phyloP scores from a whole-genome alignment of 2,113 vertebrate genomes.

The Brachyhypopomus gauderio region DNA sequence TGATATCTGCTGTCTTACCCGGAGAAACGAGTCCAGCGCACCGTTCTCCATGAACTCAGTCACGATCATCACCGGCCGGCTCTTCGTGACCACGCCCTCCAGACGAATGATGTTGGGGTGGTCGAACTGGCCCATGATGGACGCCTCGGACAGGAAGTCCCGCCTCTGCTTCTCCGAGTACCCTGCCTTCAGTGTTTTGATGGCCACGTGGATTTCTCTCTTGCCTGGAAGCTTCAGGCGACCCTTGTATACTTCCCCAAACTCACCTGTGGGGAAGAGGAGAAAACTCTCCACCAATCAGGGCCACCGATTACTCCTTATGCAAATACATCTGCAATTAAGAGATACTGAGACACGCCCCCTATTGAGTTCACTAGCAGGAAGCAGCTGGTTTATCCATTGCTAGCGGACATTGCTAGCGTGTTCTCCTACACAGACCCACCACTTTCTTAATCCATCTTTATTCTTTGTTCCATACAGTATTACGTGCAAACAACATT shows the following conservation, averaged over 20 bases:
- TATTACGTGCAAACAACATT: too few species aligned
- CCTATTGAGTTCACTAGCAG: too few species aligned
- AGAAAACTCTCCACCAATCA: neutral
- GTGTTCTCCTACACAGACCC: too few species aligned
- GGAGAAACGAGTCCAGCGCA: conserved; percentile 93
- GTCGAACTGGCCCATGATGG: conserved; percentile 99
- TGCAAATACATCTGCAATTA: too few species aligned
- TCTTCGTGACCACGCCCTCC: conserved; percentile 97
- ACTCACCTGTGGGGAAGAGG: conserved; percentile 82
- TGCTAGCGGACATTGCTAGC: too few species aligned
- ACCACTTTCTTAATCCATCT: too few species aligned
- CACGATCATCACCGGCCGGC: conserved; percentile 97
- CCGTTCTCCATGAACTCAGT: conserved; percentile 99
- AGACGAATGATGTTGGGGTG: conserved; percentile 97
- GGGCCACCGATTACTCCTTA: too few species aligned
- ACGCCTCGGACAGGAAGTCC: conserved; percentile 96
- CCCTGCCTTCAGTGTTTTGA: conserved; percentile 94
- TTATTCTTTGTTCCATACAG: too few species aligned
- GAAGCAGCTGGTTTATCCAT: too few species aligned
- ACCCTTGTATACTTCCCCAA: conserved; percentile 97
- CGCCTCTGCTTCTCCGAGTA: conserved; percentile 96
- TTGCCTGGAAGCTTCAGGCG: conserved; percentile 94
- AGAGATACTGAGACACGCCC: too few species aligned
- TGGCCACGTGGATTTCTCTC: conserved; percentile 95
- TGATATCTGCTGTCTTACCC: conserved; percentile 76